A percentile compares a stretch with the other conserved stretches of the same genome.
phyloP scores from a whole-genome alignment of 2,113 vertebrate genomes.

The Ophiodon elongatus region DNA sequence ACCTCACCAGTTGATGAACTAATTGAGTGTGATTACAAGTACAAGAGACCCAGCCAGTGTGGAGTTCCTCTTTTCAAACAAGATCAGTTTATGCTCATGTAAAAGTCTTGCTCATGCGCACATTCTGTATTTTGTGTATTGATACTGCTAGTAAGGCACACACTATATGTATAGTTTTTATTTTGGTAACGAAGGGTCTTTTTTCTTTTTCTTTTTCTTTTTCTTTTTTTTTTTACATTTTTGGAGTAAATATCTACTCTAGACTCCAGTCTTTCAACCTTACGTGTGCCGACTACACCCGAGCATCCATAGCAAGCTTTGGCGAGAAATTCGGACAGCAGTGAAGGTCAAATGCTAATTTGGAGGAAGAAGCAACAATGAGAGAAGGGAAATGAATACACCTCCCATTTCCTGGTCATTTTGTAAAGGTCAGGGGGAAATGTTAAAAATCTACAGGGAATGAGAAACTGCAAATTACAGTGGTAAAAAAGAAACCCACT shows the following conservation, averaged over 20 bases:
- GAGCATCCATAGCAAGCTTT: conserved; percentile 22
- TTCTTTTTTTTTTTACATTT: not conserved
- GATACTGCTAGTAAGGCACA: not conserved
- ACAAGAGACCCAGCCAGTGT: not conserved
- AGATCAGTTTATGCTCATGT: not conserved
- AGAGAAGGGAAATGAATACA: conserved; percentile 56
- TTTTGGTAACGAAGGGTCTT: not conserved
- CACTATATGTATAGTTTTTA: not conserved
- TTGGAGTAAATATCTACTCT: not conserved
- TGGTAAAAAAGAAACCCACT: not conserved
- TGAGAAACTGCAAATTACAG: conserved; percentile 47
- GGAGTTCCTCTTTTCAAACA: not conserved
- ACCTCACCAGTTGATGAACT: not conserved
- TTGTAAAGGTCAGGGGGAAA: conserved; percentile 63
- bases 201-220: too few relatives aligned
- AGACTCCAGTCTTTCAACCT: conserved; percentile 4
- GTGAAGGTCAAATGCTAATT: conserved; percentile 77
- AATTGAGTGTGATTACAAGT: conserved; percentile 11
- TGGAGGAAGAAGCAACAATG: conserved; percentile 64
- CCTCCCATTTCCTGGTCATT: conserved; percentile 65
- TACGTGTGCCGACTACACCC: not conserved
- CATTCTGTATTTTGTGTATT: not conserved
- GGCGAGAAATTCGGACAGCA: conserved; percentile 26
- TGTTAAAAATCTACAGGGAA: conserved; percentile 62
- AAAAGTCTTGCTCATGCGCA: not conserved